These are phyloP conservation scores for Furcifer pardalis DNA, from an alignment of 2,797 vertebrate species.

Conservation along the genomic window DNA sequence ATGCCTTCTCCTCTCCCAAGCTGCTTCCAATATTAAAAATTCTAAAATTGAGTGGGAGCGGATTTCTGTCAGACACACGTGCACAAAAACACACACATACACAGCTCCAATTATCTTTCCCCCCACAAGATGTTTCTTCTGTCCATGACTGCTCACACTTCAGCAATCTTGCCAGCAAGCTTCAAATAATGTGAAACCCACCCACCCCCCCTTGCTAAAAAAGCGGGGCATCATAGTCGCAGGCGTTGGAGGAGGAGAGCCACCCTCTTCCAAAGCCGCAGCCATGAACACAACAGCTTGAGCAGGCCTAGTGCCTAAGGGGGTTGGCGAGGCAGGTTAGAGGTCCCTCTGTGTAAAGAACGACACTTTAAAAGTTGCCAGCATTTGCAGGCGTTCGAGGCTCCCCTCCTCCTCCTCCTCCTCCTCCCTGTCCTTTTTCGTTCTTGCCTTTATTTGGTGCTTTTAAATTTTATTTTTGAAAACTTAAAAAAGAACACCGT, in stretches of 20 bases:
- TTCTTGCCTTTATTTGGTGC: neutral
- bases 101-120: conserved; percentile 82
- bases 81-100: conserved; percentile 63
- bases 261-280: conserved; percentile 73
- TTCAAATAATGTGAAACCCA: conserved; percentile 68
- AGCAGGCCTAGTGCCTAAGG: conserved; percentile 76
- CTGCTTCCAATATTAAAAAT: conserved; percentile 15
- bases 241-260: neutral
- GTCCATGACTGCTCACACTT: conserved; percentile 83
- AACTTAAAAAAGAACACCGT: neutral
- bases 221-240: neutral
- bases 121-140: conserved; percentile 83
- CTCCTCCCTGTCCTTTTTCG: neutral
- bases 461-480: too few relatives aligned
- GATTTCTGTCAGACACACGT: conserved; percentile 71
- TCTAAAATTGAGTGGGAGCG: conserved; percentile 71
- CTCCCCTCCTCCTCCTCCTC: neutral
- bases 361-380: conserved; percentile 68
- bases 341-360: conserved; percentile 68
- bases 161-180: conserved; percentile 82
- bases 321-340: conserved; percentile 64
- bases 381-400: conserved; percentile 59
- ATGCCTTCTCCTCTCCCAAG: neutral
- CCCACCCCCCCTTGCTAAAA: conserved; percentile 13
- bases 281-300: conserved; percentile 80